Evolutionary conservation across 64 coral and sea anemone genomes (phyloP).

Genomic region (Dendronephthya gigantea): DNA sequence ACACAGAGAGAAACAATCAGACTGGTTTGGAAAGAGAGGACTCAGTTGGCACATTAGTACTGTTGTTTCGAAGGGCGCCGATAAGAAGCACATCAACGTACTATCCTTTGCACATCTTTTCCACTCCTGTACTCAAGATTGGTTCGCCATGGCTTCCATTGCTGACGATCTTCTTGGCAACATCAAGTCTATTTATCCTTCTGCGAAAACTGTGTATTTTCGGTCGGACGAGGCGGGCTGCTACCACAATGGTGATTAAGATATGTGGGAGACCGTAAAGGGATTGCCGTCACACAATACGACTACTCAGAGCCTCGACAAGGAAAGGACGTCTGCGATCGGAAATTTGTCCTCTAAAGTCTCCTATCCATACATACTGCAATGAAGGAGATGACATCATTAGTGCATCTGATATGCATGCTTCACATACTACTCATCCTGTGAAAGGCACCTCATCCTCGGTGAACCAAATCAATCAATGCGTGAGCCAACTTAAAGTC

Average conservation of each 20-base stretch:
- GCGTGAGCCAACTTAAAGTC: not conserved
- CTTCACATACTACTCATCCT: not conserved
- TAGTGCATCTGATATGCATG: not conserved
- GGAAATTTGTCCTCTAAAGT: not conserved
- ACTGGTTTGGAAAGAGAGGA: not conserved
- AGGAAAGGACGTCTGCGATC: not conserved
- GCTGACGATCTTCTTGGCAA: conserved; percentile 8
- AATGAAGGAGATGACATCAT: not conserved
- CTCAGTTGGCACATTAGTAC: conserved; percentile 34
- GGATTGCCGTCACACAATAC: not conserved
- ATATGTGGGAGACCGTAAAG: not conserved
- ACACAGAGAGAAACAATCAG: not conserved
- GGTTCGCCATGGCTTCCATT: conserved; percentile 25
- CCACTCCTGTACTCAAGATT: not conserved
- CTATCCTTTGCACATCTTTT: not conserved
- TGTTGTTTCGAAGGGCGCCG: not conserved
- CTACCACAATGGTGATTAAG: not conserved
- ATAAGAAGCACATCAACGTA: not conserved
- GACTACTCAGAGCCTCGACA: not conserved
- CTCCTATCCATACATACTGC: not conserved
- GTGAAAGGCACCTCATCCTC: not conserved
- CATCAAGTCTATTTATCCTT: not conserved
- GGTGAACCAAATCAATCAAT: not conserved
- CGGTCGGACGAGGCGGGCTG: not conserved
- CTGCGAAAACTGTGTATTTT: not conserved